phyloP scores from a whole-genome alignment of 1,140 invertebrate species.

The Drosophila obscura region DNA sequence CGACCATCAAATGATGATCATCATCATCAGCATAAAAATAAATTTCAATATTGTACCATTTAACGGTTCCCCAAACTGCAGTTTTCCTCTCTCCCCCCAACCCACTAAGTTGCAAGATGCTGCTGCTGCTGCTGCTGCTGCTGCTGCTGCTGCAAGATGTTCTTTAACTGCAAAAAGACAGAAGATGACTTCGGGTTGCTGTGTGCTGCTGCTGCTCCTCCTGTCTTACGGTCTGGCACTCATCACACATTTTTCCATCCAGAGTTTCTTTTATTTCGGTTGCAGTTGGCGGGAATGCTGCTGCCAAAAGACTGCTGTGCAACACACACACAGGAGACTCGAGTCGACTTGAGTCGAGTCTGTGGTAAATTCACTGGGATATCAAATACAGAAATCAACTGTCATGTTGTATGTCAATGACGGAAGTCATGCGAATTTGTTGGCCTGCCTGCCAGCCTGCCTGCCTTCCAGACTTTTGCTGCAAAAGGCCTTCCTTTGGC shows the following conservation, averaged over 20 bases:
- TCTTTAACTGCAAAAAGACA: conserved; percentile 29
- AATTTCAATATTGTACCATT: conserved; percentile 78
- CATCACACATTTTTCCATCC: conserved; percentile 51
- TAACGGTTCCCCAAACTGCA: conserved; percentile 56
- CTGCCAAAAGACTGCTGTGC: conserved; percentile 19
- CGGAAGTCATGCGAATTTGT: conserved; percentile 74
- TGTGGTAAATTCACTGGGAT: conserved; percentile 65
- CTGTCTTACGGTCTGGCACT: conserved; percentile 37
- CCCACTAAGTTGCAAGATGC: not conserved
- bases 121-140: conserved; percentile 4
- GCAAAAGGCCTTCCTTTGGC: not conserved
- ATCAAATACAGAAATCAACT: conserved; percentile 82
- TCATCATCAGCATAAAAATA: conserved; percentile 67
- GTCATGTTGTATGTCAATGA: conserved; percentile 80
- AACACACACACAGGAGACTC: conserved; percentile 18
- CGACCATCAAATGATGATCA: conserved; percentile 52
- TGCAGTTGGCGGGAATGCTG: conserved; percentile 4
- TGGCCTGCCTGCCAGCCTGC: conserved; percentile 3
- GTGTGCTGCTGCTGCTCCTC: conserved; percentile 12
- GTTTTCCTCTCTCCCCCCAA: too few relatives aligned
- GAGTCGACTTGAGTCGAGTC: too few relatives aligned
- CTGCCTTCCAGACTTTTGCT: too few relatives aligned
- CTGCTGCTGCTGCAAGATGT: conserved; percentile 21
- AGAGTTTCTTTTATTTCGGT: conserved; percentile 31
- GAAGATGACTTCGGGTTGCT: conserved; percentile 38